Evolutionary conservation across 1,140 invertebrate species (phyloP), one percentile per base, ranked within the genome.

Genomic region (Drosophila kikkawai): DNA sequence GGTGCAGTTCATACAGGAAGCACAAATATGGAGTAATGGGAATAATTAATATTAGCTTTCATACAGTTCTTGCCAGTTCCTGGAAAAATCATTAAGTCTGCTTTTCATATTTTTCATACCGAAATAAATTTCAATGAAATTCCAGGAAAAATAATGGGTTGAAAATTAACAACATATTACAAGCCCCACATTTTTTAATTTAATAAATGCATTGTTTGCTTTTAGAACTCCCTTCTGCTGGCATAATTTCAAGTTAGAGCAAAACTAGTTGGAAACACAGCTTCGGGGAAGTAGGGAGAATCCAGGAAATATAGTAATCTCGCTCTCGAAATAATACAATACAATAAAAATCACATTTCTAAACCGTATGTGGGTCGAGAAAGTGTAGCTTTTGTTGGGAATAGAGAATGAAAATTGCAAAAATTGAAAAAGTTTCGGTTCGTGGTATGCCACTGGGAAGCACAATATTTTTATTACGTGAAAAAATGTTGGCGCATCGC

Each of bases 381-480:
- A 26, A 29, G 47, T 37, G 26, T 15, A 32, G 15, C 19, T 37
- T 41, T 39, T 36, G 36, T 12, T 36, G 26, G 9, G 36, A 19
- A n/a, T 22, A 42, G 11, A 56, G 37, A 22, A 34, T 22, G 13
- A 51, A 12, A 73, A 42, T 41, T 41, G 36, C 32, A 15, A 73
- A 73, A 71, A 73, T 73, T 71, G 69, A 41, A 59, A 73, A 73
- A 73, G 69, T 73, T 73, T 71, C 12, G 4, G 17, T 26, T 41
- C 11, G 39, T 13, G 37, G 37, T 34, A 36, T 71, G 42, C 50
- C 37, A 58, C 34, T 58, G 36, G 36, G 26, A 45, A 41, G 17
- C 56, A 48, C 29, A 71, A 70, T 70, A 48, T 71, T 71, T 70
- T 71, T 70, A 58, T 58, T 71, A 17, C 67, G 17, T 29, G 8